Conservation (phyloP, 2,797 vertebrate species). For the Rhodeus uyekii region DNA sequence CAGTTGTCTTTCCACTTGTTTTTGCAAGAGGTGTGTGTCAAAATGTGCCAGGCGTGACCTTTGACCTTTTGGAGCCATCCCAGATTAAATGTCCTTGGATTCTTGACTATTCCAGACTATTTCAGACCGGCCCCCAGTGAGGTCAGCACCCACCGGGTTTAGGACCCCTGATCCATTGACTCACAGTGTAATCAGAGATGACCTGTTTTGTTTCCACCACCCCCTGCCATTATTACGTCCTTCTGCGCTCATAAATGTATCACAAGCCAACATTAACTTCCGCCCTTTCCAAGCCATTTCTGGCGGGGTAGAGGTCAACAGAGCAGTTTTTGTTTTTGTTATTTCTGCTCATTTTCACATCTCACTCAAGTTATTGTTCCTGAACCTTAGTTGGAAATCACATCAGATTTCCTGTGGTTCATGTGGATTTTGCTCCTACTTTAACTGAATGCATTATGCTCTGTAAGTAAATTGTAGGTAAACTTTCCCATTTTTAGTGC, state of each 20-base stretch:
- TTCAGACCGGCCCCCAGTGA: conserved; percentile 47
- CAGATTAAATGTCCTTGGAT: conserved; percentile 64
- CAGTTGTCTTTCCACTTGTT: conserved; percentile 21
- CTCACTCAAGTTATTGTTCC: neutral
- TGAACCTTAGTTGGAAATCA: conserved; percentile 9
- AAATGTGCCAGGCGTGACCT: conserved; percentile 33
- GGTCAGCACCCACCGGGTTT: conserved; percentile 58
- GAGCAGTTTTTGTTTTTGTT: conserved; percentile 49
- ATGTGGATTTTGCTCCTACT: conserved; percentile 1
- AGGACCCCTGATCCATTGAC: conserved; percentile 55
- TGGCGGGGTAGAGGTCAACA: conserved; percentile 7
- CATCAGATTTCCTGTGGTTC: neutral
- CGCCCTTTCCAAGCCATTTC: conserved; percentile 40
- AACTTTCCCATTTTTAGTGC: neutral
- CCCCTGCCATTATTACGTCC: neutral
- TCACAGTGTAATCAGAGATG: conserved; percentile 27
- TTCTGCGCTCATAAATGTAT: conserved; percentile 5
- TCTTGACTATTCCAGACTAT: conserved; percentile 39
- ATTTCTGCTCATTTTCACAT: conserved; percentile 38
- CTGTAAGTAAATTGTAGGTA: neutral
- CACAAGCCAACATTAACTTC: neutral
- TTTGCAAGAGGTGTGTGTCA: conserved; percentile 37
- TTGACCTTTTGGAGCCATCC: conserved; percentile 44
- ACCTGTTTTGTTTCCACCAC: conserved; percentile 18
- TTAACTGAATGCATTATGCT: neutral